Conservation (phyloP, 2,797 vertebrate genomes). For the Chelon labrosus region DNA sequence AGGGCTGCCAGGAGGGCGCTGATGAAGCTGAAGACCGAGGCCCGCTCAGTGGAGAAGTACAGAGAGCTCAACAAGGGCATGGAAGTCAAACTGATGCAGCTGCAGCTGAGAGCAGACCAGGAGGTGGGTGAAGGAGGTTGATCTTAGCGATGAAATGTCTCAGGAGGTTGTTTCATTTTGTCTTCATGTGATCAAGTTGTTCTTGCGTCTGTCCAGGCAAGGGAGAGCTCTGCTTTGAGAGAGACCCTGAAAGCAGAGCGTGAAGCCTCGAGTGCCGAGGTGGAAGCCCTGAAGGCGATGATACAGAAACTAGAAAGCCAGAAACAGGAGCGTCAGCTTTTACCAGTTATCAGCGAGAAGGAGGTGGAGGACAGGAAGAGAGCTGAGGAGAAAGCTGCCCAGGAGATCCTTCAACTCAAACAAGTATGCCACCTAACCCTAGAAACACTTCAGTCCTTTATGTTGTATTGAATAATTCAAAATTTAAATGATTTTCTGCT, state of each 20-base stretch:
- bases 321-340: conserved; percentile 35
- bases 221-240: conserved; percentile 74
- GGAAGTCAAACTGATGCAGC: conserved; percentile 88
- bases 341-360: conserved; percentile 59
- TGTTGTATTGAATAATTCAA: neutral
- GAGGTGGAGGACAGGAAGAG: conserved; percentile 73
- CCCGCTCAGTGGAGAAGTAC: conserved; percentile 83
- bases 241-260: conserved; percentile 76
- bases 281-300: conserved; percentile 66
- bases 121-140: conserved; percentile 68
- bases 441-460: neutral
- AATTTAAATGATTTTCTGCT: neutral
- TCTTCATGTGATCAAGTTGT: neutral
- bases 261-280: conserved; percentile 65
- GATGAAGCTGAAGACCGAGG: conserved; percentile 80
- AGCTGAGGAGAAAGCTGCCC: conserved; percentile 64
- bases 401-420: conserved; percentile 77
- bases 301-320: conserved; percentile 70
- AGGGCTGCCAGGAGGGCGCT: conserved; percentile 79
- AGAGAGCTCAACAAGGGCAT: conserved; percentile 86
- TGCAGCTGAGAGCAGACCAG: conserved; percentile 85
- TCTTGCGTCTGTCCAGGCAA: conserved; percentile 69
- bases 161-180: neutral
- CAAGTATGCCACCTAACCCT: conserved; percentile 58
- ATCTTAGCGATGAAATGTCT: neutral